These are phyloP conservation scores for Rhogogaster chlorosoma DNA, from an alignment of 2,888 invertebrate species.

Conservation along the genomic window DNA sequence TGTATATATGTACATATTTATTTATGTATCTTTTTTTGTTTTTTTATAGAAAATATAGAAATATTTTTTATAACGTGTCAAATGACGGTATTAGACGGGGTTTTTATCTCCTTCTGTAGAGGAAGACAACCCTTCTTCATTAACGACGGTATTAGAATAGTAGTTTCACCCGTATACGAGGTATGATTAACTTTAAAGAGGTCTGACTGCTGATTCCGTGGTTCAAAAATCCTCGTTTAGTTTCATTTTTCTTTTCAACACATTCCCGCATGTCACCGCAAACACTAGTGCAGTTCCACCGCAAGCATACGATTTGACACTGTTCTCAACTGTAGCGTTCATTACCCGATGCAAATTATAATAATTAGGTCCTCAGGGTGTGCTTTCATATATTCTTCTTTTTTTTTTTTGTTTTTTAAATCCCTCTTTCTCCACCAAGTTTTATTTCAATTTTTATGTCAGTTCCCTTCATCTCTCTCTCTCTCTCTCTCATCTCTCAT, in stretches of 20 bases:
- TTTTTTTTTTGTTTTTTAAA: constrained; percentile 53
- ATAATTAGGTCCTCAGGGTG: constrained; percentile 65
- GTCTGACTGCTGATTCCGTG: background rate
- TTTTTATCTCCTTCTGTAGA: background rate
- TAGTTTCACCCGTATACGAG: background rate
- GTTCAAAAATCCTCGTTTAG: background rate
- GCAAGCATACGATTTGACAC: constrained; percentile 42
- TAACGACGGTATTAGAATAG: background rate
- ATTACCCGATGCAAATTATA: constrained; percentile 67
- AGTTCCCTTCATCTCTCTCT: background rate
- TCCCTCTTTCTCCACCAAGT: constrained; percentile 41
- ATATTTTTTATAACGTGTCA: background rate
- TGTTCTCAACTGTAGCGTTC: constrained; percentile 64
- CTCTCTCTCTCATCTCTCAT: background rate
- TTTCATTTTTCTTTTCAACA: background rate
- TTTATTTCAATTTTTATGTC: constrained; percentile 33
- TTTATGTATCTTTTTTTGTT: background rate
- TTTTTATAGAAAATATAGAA: background rate
- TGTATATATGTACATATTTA: background rate
- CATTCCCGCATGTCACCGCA: constrained; percentile 5
- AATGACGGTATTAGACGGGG: background rate
- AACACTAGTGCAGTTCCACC: background rate
- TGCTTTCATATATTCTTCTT: constrained; percentile 57
- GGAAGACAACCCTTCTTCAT: background rate
- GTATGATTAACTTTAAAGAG: background rate